Evolutionary conservation across 2,888 invertebrate species (phyloP), one percentile per base, ranked within the genome.

Genomic region (Sphaerophoria taeniata): DNA sequence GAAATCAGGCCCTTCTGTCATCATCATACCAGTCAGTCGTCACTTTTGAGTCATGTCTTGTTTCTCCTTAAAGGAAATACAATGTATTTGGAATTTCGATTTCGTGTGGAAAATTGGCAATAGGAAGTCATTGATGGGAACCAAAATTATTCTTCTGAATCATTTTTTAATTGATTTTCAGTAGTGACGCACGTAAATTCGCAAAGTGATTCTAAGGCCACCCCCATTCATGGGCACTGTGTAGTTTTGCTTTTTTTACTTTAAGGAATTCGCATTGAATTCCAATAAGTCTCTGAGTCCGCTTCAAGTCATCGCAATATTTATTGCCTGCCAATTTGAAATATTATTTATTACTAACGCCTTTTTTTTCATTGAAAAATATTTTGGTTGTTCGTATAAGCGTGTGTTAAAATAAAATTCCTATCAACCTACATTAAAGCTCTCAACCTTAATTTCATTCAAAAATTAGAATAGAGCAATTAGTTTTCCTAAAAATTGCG

Each of bases 111-210:
- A 67, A 47, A 47, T 65, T 56, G 75, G 36, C 55, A 58, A 58
- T 69, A 84, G 72, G 75, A 84, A 79, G 72, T 69, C 71, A 56
- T 76, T 67, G 45, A 56, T 72, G 49, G 51, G 70, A 63, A 43
- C 55, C 65, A 36, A 67, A 72, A 58, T 31, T 61, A 72, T 69
- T 33, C 72, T 78, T 78, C 33, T 51, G 45, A 67, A 43, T 71
- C 70, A 75, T 58, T 65, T 43, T 43, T 2, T 7, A 24, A 24
- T 24, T 43, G 9, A 3, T 7, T 43, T 43, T 39, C 9, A 39
- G 9, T n/a, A 36, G 60, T 84, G 84, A 79, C 75, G 80, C 80
- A 72, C 51, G 16, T 60, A 12, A 33, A 60, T 12, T 34, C 24
- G 7, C 24, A 36, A 43, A 11, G 24, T 45, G 3, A 11, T 47